A percentile compares a stretch with the other conserved stretches of the same genome.
phyloP scores from a whole-genome alignment of 37 sponge, comb jelly and placozoan species.

The Cladorhizidae sp. region DNA sequence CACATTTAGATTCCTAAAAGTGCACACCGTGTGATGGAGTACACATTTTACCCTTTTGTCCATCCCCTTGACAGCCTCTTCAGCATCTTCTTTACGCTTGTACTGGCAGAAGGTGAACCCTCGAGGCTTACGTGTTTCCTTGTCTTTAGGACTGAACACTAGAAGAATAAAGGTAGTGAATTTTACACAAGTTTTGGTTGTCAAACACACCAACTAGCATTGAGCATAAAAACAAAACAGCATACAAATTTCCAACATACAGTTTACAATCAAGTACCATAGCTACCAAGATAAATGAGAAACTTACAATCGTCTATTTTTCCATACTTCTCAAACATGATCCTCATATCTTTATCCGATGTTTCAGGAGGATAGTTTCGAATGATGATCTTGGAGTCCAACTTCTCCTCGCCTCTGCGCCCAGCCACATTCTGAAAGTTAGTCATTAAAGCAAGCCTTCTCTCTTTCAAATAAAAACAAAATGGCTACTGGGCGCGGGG shows the following conservation, averaged over 20 bases:
- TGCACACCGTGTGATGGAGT: background rate
- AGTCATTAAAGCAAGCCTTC: background rate
- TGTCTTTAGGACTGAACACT: constrained; percentile 63
- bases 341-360: constrained; percentile 31
- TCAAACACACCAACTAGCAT: background rate
- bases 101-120: constrained; percentile 66
- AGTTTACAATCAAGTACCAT: too few species aligned
- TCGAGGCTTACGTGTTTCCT: constrained; percentile 53
- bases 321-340: constrained; percentile 77
- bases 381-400: constrained; percentile 55
- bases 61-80: constrained; percentile 63
- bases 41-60: constrained; percentile 50
- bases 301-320: constrained; percentile 74
- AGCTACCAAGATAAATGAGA: too few species aligned
- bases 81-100: constrained; percentile 59
- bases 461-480: background rate
- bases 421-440: constrained; percentile 13
- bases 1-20: background rate
- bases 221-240: too few species aligned
- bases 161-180: too few species aligned
- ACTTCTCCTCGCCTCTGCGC: constrained; percentile 17
- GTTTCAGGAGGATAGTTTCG: constrained; percentile 59
- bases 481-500: background rate
- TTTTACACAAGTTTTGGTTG: too few species aligned
- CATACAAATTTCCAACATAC: too few species aligned